phyloP scores from a whole-genome alignment of 1,140 invertebrate genomes.

The Camponotus floridanus region DNA sequence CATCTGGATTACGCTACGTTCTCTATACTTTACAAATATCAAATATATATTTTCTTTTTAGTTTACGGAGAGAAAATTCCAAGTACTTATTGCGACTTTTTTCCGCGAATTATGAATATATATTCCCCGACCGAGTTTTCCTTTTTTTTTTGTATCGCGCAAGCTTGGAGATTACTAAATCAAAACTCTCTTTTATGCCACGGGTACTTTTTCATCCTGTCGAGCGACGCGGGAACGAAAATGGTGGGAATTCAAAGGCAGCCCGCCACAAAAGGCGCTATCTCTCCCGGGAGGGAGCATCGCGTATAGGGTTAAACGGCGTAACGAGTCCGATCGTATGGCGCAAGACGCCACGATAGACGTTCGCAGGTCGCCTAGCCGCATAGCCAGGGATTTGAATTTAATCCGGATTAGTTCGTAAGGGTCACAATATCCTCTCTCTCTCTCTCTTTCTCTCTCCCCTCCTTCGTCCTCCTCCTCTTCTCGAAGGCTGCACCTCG shows the following conservation, averaged over 20 bases:
- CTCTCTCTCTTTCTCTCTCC: slow-evolving; percentile 8
- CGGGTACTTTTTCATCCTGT: not conserved
- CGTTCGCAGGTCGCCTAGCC: slow-evolving; percentile 81
- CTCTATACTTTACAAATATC: not conserved
- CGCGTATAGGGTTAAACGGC: slow-evolving; percentile 73
- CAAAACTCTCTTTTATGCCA: slow-evolving; percentile 4
- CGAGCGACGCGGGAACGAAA: slow-evolving; percentile 11
- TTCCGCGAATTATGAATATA: not conserved
- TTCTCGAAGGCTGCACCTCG: slow-evolving; percentile 16
- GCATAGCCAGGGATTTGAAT: slow-evolving; percentile 81
- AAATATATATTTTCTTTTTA: not conserved
- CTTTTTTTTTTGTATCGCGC: not conserved
- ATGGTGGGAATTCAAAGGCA: slow-evolving; percentile 31
- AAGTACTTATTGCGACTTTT: not conserved
- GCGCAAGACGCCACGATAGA: slow-evolving; percentile 76
- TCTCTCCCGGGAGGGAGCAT: slow-evolving; percentile 26
- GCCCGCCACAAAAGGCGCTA: slow-evolving; percentile 27
- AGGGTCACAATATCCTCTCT: slow-evolving; percentile 84
- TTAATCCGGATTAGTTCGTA: slow-evolving; percentile 85
- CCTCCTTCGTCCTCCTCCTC: slow-evolving; percentile 2
- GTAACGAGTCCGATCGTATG: slow-evolving; percentile 77
- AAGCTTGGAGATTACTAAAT: slow-evolving; percentile 23
- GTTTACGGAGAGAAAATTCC: not conserved
- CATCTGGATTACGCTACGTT: slow-evolving; percentile 10
- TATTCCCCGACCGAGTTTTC: not conserved